These are phyloP conservation scores for Elaphurus davidianus DNA, from an alignment of 2,113 vertebrate species.

Conservation along the genomic window DNA sequence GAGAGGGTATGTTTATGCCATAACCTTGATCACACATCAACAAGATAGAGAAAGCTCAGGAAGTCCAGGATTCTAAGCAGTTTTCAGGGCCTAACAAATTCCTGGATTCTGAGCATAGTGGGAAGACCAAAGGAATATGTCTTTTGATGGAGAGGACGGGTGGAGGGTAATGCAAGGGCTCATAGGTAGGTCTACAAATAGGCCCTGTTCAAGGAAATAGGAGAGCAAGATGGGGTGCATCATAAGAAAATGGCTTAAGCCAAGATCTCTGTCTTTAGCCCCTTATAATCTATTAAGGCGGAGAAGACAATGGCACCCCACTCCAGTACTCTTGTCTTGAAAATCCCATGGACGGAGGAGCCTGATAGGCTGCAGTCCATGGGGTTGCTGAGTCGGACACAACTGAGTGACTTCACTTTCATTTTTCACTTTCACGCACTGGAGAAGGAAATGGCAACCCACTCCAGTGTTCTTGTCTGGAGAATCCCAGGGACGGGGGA, in stretches of 20 bases:
- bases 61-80: background rate
- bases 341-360: no score
- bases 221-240: background rate
- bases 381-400: no score
- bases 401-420: no score
- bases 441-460: no score
- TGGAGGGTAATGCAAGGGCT: background rate
- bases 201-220: background rate
- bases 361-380: no score
- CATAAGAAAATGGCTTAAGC: background rate
- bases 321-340: no score
- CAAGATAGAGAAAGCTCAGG: background rate
- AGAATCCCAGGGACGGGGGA: no score
- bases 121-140: background rate
- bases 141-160: background rate
- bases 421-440: no score
- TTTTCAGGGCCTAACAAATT: background rate
- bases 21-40: background rate
- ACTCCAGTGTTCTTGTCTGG: no score
- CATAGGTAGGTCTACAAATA: background rate
- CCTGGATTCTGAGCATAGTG: background rate
- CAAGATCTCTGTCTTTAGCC: background rate
- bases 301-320: no score
- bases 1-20: background rate
- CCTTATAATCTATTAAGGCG: background rate